These are phyloP conservation scores for Novumbra hubbsi DNA, from an alignment of 2,797 vertebrate genomes.

Conservation along the genomic window DNA sequence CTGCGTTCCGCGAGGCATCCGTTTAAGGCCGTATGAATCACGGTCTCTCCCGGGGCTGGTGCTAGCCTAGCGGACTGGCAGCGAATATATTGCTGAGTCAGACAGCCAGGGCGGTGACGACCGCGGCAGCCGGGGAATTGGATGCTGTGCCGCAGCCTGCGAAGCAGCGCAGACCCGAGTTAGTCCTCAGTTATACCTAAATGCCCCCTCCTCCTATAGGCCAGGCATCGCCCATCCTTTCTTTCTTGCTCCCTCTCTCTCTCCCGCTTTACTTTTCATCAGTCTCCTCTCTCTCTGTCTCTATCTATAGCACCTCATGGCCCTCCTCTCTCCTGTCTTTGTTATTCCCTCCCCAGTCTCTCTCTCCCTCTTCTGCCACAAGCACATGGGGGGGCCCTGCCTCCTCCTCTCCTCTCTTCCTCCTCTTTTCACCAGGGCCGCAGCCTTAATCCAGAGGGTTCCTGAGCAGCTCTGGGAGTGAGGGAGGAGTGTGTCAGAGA, in stretches of 20 bases:
- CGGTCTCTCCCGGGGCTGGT: not conserved
- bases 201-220: not conserved
- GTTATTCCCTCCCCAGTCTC: not conserved
- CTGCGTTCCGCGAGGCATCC: not conserved
- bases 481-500: not conserved
- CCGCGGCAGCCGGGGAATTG: not conserved
- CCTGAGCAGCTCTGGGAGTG: not conserved
- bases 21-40: not conserved
- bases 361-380: not conserved
- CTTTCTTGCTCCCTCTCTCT: not conserved
- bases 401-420: not conserved
- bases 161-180: not conserved
- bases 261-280: not conserved
- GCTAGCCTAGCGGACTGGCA: not conserved
- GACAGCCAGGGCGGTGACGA: not conserved
- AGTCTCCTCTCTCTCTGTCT: not conserved
- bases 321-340: not conserved
- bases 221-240: not conserved
- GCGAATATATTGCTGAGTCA: conserved; percentile 6
- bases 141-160: not conserved
- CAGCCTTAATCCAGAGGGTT: not conserved
- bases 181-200: not conserved
- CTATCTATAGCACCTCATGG: not conserved
- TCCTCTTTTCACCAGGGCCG: not conserved
- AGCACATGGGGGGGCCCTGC: too few relatives aligned